These are phyloP conservation scores for Zootoca vivipara DNA, from an alignment of 2,113 vertebrate species.

Conservation along the genomic window DNA sequence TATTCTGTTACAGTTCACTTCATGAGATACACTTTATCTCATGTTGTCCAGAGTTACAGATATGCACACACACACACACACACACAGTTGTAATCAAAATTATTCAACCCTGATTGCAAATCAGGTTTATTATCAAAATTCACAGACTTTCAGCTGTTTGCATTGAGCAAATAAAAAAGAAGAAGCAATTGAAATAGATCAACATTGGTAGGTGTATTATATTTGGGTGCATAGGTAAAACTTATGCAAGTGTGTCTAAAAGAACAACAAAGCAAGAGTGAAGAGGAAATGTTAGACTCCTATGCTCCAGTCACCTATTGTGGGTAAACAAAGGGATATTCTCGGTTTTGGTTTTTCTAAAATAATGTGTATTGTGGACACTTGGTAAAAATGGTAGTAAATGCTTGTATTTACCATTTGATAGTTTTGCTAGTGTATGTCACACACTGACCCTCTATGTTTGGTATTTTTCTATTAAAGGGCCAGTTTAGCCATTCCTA, in stretches of 20 bases:
- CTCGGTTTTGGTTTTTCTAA: not conserved
- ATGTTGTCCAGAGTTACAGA: not conserved
- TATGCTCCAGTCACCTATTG: not conserved
- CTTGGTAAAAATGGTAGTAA: not conserved
- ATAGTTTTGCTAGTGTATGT: slow-evolving; percentile 7
- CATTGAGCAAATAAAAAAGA: too few species aligned
- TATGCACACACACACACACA: not conserved
- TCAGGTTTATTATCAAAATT: too few species aligned
- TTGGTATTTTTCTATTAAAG: slow-evolving; percentile 60
- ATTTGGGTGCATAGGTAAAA: too few species aligned
- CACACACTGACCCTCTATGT: not conserved
- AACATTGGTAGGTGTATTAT: not conserved
- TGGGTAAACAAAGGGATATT: not conserved
- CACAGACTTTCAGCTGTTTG: too few species aligned
- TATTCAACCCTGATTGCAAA: too few species aligned
- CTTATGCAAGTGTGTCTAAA: not conserved
- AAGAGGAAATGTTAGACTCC: not conserved
- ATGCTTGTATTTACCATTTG: not conserved
- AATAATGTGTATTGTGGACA: not conserved
- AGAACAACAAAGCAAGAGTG: not conserved
- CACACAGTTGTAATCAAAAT: too few species aligned
- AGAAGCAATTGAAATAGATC: too few species aligned
- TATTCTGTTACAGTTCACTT: not conserved
- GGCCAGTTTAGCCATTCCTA: slow-evolving; percentile 69
- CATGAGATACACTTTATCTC: not conserved